Base-by-base conservation (phyloP, 2,113 vertebrate species). In the Furnarius figulus region DNA sequence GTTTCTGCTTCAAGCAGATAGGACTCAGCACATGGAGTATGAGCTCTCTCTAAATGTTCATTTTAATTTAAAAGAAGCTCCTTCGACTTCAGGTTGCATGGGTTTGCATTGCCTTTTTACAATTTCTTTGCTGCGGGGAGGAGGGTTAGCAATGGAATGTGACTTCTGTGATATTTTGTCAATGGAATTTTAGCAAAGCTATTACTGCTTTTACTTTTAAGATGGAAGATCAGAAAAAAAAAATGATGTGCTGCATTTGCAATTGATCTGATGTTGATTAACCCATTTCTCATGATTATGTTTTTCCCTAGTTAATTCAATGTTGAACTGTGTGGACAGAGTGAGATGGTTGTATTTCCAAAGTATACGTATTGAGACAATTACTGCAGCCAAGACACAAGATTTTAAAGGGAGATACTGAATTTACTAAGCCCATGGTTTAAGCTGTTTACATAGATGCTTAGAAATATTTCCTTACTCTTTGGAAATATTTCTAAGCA, bases 1-100 rank as follows among this genome's bases (percentile, higher is more conserved):
- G 46, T 76, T 94, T 94, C 89, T 96, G 87, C 88, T 92, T 87
- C 6, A 3, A 95, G 83, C 25, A 97, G 96, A 94, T 95, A 97
- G 91, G 78, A 78, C 61, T 68, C 35, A 91, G 33, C 50, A 62
- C 55, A 86, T 12, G 11, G 47, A 89, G 16, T 84, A 40, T 49
- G 44, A 95, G 72, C 46, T 72, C 24, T 74, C 18, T 65, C 59
- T 91, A 49, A 82, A 75, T 52, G 46, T 68, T 94, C 66, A 85
- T 92, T 96, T 94, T 92, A 59, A 95, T 94, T 86, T 87, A 79
- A 89, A 87, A 92, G 46, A 77, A 85, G 56, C 71, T 89, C 24
- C 59, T 92, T 89, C 4, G 16, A 3, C 63, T 25, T 56, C 12
- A 42, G 19, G 12, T 67, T 87, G 27, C 52, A 23, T 58, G n/a